These are phyloP conservation scores for Heliconius ethilla DNA, from an alignment of 2,888 invertebrate species.

Conservation along the genomic window DNA sequence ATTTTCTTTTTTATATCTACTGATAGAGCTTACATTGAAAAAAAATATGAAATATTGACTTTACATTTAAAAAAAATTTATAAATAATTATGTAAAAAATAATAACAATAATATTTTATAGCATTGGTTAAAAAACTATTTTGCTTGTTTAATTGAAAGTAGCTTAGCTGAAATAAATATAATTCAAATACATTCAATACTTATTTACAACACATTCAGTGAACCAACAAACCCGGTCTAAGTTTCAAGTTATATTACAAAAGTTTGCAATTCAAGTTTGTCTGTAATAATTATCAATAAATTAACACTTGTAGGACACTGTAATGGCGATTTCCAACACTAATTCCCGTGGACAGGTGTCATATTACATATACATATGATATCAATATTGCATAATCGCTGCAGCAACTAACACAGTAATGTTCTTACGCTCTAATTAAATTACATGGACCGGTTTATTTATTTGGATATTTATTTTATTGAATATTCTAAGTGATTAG, in stretches of 20 bases:
- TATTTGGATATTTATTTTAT: constrained; percentile 45
- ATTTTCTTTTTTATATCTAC: too few species aligned
- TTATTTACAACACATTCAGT: constrained; percentile 13
- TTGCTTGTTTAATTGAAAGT: neutral
- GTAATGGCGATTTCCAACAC: constrained; percentile 55
- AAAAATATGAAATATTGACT: too few species aligned
- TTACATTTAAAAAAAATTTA: too few species aligned
- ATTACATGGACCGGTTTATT: constrained; percentile 62
- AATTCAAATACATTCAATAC: neutral
- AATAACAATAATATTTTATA: too few species aligned
- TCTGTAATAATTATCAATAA: constrained; percentile 49
- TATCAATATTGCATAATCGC: constrained; percentile 60
- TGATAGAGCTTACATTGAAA: too few species aligned
- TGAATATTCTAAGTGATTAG: constrained; percentile 34
- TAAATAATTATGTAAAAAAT: too few species aligned
- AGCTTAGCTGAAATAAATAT: too few species aligned
- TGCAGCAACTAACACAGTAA: constrained; percentile 55
- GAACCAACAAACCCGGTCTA: constrained; percentile 16
- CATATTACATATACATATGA: constrained; percentile 57
- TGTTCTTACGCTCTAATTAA: constrained; percentile 74
- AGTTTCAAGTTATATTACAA: constrained; percentile 24
- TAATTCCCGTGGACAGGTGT: constrained; percentile 64
- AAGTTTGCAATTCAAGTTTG: constrained; percentile 26
- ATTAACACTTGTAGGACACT: constrained; percentile 52
- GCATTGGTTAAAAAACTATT: too few species aligned